Conservation (phyloP, 1,140 invertebrate genomes). For the Globodera rostochiensis region DNA sequence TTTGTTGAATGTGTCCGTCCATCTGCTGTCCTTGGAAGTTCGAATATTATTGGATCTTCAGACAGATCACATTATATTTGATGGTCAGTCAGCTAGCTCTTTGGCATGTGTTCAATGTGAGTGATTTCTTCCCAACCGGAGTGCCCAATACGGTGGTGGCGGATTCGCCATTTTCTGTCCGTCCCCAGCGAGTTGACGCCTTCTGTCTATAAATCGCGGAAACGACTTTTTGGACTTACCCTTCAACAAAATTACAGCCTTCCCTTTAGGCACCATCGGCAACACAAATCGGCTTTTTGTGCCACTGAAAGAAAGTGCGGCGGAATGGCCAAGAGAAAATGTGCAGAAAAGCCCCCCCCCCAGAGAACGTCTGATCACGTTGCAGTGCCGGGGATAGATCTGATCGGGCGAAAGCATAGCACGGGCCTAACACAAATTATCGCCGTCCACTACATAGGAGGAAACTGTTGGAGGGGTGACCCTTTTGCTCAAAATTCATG, state of each 20-base stretch:
- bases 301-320: neutral
- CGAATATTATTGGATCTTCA: no score
- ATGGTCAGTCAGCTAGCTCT: no score
- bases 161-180: neutral
- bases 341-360: constrained; percentile 16
- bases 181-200: neutral
- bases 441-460: neutral
- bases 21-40: no score
- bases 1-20: no score
- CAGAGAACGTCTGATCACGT: constrained; percentile 11
- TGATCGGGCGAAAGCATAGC: neutral
- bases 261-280: neutral
- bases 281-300: neutral
- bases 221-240: neutral
- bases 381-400: neutral
- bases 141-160: neutral
- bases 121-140: neutral
- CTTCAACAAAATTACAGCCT: neutral
- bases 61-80: no score
- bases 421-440: constrained; percentile 13
- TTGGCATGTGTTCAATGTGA: neutral
- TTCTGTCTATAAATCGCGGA: neutral
- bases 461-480: neutral
- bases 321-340: neutral
- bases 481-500: no score